Evolutionary conservation across 2,113 vertebrate genomes (phyloP).

Genomic region (Podarcis cretensis): DNA sequence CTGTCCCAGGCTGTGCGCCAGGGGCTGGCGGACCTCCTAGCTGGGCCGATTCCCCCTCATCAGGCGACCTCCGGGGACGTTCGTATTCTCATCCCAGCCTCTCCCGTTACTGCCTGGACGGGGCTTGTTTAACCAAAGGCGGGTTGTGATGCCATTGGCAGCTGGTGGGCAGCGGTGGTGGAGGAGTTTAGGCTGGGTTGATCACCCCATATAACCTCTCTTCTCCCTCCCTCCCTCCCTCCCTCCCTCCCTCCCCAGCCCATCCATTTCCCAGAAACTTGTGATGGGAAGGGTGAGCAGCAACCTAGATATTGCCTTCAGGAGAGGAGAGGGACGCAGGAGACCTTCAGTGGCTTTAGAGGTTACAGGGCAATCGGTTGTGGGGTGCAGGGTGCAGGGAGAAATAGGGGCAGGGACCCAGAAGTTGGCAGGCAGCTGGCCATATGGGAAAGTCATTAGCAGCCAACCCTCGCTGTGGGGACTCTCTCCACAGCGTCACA

Average conservation of each 20-base stretch:
- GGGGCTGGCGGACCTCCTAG: neutral
- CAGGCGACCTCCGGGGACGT: neutral
- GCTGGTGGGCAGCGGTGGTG: neutral
- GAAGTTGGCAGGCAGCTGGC: too few species aligned
- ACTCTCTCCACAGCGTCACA: too few species aligned
- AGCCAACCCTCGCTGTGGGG: too few species aligned
- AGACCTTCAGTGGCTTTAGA: neutral
- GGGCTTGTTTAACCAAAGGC: neutral
- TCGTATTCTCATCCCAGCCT: neutral
- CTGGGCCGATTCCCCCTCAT: neutral
- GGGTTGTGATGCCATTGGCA: neutral
- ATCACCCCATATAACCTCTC: neutral
- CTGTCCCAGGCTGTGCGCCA: conserved; percentile 21
- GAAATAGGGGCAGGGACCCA: too few species aligned
- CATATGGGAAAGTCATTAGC: too few species aligned
- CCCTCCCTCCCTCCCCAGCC: neutral
- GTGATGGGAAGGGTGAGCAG: neutral
- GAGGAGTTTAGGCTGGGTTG: neutral
- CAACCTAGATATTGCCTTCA: too few species aligned
- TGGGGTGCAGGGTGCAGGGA: neutral
- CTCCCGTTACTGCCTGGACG: neutral
- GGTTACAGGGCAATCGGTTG: neutral
- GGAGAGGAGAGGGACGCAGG: neutral
- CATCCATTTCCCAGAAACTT: neutral
- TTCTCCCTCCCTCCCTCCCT: neutral